Percentiles rank a stretch among this genome's conserved stretches.
phyloP scores from a whole-genome alignment of 1,140 invertebrate species.

The Parapsyche elsis region DNA sequence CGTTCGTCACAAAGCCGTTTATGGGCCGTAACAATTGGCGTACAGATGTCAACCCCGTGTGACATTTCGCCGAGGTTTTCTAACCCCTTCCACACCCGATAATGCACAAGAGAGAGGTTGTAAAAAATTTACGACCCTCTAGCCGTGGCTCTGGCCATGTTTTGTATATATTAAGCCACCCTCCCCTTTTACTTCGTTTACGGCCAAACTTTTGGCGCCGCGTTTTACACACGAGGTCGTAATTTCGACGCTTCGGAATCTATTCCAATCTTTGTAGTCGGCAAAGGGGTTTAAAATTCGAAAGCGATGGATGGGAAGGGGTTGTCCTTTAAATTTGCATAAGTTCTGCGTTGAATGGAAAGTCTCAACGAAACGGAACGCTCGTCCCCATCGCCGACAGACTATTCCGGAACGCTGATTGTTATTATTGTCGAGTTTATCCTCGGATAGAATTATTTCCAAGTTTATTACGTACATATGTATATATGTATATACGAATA shows the following conservation, averaged over 20 bases:
- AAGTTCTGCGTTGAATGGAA: too few relatives aligned
- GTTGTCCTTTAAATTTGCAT: too few relatives aligned
- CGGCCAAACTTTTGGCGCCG: neutral
- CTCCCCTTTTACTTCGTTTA: neutral
- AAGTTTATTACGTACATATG: too few relatives aligned
- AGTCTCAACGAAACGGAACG: too few relatives aligned
- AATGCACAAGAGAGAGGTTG: conserved; percentile 17
- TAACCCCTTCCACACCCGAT: neutral
- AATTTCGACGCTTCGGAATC: neutral
- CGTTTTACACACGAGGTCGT: neutral
- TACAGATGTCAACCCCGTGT: neutral
- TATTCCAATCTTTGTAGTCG: too few relatives aligned
- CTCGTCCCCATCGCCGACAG: too few relatives aligned
- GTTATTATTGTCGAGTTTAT: too few relatives aligned
- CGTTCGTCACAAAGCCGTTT: neutral
- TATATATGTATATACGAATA: too few relatives aligned
- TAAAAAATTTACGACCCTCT: conserved; percentile 14
- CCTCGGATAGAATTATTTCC: too few relatives aligned
- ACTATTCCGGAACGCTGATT: too few relatives aligned
- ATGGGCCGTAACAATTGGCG: conserved; percentile 18
- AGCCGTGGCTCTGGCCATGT: neutral
- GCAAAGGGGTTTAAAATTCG: too few relatives aligned
- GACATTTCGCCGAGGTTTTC: conserved; percentile 1
- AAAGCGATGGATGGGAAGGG: too few relatives aligned
- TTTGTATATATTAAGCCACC: conserved; percentile 17